Conservation (phyloP, 2,888 invertebrate genomes). For the Hetaerina titia region DNA sequence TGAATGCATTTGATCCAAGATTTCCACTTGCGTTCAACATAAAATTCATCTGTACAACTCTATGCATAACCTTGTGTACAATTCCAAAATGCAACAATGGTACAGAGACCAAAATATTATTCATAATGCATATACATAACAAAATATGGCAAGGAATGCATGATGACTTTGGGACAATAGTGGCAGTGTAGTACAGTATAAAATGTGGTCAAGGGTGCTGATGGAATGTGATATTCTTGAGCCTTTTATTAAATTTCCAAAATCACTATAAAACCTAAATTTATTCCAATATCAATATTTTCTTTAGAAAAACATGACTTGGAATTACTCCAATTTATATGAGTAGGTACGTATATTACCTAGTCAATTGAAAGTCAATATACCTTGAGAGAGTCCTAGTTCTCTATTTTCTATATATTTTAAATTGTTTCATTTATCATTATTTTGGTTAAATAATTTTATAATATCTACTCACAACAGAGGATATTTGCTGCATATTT, state of each 20-base stretch:
- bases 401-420: too few relatives aligned
- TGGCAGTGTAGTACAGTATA: not conserved
- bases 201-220: slow-evolving; percentile 17
- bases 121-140: slow-evolving; percentile 25
- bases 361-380: too few relatives aligned
- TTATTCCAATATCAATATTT: too few relatives aligned
- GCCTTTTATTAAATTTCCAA: not conserved
- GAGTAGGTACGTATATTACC: too few relatives aligned
- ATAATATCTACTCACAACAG: too few relatives aligned
- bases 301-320: too few relatives aligned
- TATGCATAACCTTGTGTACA: not conserved
- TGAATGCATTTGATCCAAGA: not conserved
- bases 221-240: not conserved
- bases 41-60: not conserved
- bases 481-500: too few relatives aligned
- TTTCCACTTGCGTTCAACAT: not conserved
- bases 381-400: too few relatives aligned
- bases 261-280: not conserved
- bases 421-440: too few relatives aligned
- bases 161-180: not conserved
- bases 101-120: not conserved
- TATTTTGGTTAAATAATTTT: too few relatives aligned
- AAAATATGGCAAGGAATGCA: not conserved
- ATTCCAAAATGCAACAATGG: slow-evolving; percentile 56
- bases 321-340: too few relatives aligned